A percentile compares a stretch with the other conserved stretches of the same genome.
These are phyloP conservation scores for Seira sanloemensis DNA, from an alignment of 2,888 invertebrate genomes.

Conservation along the genomic window DNA sequence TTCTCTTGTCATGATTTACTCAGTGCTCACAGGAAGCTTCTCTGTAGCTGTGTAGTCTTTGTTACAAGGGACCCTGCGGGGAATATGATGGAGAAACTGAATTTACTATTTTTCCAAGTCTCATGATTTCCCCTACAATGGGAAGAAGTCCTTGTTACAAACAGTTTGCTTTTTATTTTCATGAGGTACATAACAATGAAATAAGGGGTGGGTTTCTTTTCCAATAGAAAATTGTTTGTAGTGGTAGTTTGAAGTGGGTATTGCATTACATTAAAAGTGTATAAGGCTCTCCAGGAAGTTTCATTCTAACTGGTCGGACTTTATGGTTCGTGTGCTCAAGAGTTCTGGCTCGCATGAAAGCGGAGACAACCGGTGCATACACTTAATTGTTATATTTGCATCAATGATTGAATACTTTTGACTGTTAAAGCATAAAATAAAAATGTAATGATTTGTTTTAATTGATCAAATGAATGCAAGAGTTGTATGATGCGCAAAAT, in stretches of 20 bases:
- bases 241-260: slow-evolving; percentile 35
- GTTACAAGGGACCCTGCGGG: slow-evolving; percentile 18
- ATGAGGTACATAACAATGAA: slow-evolving; percentile 12
- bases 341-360: too few species aligned
- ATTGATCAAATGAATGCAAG: neutral
- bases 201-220: slow-evolving; percentile 11
- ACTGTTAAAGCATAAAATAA: too few species aligned
- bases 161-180: slow-evolving; percentile 9
- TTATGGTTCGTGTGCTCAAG: too few species aligned
- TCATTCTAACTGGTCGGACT: too few species aligned
- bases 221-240: slow-evolving; percentile 44
- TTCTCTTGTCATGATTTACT: neutral
- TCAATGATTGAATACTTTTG: too few species aligned
- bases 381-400: too few species aligned
- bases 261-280: slow-evolving; percentile 31
- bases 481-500: too few species aligned
- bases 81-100: slow-evolving; percentile 31
- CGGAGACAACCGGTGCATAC: too few species aligned
- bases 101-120: slow-evolving; percentile 26
- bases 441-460: too few species aligned
- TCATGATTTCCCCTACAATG: slow-evolving; percentile 34
- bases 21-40: neutral
- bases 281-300: slow-evolving; percentile 1
- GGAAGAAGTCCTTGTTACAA: slow-evolving; percentile 11
- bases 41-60: neutral